Conservation (phyloP, 2,888 invertebrate genomes). For the Drosophila suboccidentalis region DNA sequence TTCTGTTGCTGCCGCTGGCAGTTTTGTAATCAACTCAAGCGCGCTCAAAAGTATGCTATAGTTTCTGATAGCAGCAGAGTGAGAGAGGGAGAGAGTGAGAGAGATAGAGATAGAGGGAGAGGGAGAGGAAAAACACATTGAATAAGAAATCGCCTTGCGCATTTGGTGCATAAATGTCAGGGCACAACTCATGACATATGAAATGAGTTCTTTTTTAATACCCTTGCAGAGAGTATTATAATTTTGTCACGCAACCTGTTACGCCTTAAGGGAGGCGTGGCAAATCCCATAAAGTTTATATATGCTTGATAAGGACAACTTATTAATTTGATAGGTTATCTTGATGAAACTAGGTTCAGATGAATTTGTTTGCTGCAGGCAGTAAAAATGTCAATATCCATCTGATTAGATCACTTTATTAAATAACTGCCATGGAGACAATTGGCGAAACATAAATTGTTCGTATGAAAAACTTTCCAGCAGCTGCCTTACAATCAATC, state of each 20-base stretch:
- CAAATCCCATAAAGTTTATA: too few species aligned
- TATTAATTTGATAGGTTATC: too few species aligned
- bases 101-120: conserved; percentile 4
- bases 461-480: too few species aligned
- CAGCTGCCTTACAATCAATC: too few species aligned
- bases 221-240: not conserved
- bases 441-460: too few species aligned
- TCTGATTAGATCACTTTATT: not conserved
- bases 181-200: conserved; percentile 65
- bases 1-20: conserved; percentile 47
- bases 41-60: conserved; percentile 58
- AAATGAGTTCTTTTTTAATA: conserved; percentile 66
- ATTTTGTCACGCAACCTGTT: not conserved
- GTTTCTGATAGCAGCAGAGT: conserved; percentile 9
- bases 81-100: not conserved
- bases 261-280: not conserved
- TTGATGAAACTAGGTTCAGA: not conserved
- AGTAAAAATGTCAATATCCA: not conserved
- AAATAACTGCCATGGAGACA: not conserved
- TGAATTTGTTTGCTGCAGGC: too few species aligned
- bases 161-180: conserved; percentile 71
- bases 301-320: too few species aligned
- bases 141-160: conserved; percentile 51
- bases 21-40: conserved; percentile 69
- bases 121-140: conserved; percentile 10